A percentile compares a stretch with the other conserved stretches of the same genome.
Conservation (phyloP, 2,888 invertebrate genomes). For the Camptogramma bilineatum region DNA sequence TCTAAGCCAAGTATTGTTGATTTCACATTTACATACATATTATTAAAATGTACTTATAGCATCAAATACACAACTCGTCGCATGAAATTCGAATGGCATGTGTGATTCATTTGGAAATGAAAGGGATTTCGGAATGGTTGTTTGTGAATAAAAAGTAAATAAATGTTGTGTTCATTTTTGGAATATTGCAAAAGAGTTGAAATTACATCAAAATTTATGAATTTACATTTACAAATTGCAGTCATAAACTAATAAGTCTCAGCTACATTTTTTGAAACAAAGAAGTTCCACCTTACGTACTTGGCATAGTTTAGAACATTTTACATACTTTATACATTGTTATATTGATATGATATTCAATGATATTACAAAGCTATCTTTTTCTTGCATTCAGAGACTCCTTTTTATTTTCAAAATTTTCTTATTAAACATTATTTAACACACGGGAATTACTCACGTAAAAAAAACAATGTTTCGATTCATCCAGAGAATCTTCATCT, state of each 20-base stretch:
- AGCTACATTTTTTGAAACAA: too few species aligned
- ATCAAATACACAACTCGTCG: conserved; percentile 18
- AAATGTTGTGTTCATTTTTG: conserved; percentile 9
- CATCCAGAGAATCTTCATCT: too few species aligned
- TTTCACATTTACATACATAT: conserved; percentile 34
- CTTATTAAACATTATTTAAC: too few species aligned
- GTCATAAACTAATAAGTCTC: neutral
- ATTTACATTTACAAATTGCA: neutral
- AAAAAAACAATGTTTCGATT: too few species aligned
- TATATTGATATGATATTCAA: too few species aligned
- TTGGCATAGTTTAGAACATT: too few species aligned
- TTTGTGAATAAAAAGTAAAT: conserved; percentile 18
- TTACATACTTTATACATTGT: too few species aligned
- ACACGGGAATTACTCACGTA: too few species aligned
- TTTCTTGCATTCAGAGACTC: too few species aligned
- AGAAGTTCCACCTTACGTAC: too few species aligned
- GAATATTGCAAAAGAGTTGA: conserved; percentile 5
- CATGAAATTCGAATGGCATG: conserved; percentile 27
- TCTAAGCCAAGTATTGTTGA: conserved; percentile 37
- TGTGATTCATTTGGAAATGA: conserved; percentile 32
- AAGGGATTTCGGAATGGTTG: conserved; percentile 20
- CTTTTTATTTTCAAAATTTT: too few species aligned
- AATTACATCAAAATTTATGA: neutral
- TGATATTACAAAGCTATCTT: too few species aligned
- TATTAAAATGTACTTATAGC: conserved; percentile 21